Evolutionary conservation across 2,888 invertebrate species (phyloP), one percentile per base, ranked within the genome.

Genomic region (Cantharis flavilabris): DNA sequence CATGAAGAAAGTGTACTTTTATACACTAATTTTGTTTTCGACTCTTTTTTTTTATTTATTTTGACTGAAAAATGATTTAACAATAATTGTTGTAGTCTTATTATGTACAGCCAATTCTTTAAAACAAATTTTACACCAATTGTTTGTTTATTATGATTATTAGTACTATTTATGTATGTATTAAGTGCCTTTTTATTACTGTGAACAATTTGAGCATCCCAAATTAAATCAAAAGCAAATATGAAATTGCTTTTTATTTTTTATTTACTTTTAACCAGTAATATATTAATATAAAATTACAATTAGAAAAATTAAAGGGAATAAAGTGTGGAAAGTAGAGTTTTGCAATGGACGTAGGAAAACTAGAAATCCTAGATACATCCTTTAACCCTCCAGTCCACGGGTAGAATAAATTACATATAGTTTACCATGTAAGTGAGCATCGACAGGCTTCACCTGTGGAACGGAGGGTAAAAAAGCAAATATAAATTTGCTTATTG

Each of bases 1-100:
- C 89, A 88, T 90, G 89, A 86, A 82, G 23, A 26, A 30, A n/a
- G n/a, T 69, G 28, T 30, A 49, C n/a, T 49, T 49, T 49, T 49
- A 49, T 49, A 49, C 49, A 49, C 49, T 49, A 49, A 49, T 49
- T 49, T 49, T n/a, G 49, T 49, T 49, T 33, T 26, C 3, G 14
- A 16, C 14, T 69, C 28, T 30, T 33, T 64, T 67, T 76, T 74
- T 77, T 74, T 70, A 76, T 79, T 79, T 76, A 76, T 79, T 79
- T 49, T 71, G 79, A 79, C 79, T 79, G 79, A 79, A 73, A 77
- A 75, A 33, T 71, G 75, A 73, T 70, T 62, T 23, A 74, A 65
- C 65, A 65, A 69, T 69, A 71, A 71, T 73, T 33, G 64, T 69
- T 62, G 49, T 73, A 74, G 70, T 75, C 67, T 71, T 69, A 71